phyloP scores from a whole-genome alignment of 2,888 invertebrate species.

The Tillus elongatus region DNA sequence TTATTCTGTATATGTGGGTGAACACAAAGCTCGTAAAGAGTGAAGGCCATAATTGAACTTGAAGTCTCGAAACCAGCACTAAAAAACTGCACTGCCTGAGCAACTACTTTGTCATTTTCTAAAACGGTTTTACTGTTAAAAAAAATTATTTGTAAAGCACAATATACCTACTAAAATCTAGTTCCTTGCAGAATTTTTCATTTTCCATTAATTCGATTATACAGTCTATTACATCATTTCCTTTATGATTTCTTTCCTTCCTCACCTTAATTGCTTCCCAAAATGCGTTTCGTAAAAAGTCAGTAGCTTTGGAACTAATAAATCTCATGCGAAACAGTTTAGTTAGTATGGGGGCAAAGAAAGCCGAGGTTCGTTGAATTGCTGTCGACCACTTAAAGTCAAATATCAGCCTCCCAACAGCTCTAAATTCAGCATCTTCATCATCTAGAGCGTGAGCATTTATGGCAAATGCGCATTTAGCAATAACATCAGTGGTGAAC shows the following conservation, averaged over 20 bases:
- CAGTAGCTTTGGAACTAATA: slow-evolving; percentile 22
- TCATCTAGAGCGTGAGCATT: slow-evolving; percentile 36
- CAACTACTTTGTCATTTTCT: slow-evolving; percentile 49
- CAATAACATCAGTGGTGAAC: slow-evolving; percentile 42
- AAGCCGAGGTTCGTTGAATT: slow-evolving; percentile 24
- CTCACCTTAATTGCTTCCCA: slow-evolving; percentile 27
- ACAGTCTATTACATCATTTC: slow-evolving; percentile 51
- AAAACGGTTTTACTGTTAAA: too few species aligned
- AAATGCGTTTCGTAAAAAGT: slow-evolving; percentile 30
- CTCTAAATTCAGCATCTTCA: slow-evolving; percentile 36
- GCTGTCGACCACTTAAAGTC: slow-evolving; percentile 28
- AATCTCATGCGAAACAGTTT: slow-evolving; percentile 28
- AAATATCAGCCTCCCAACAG: slow-evolving; percentile 32
- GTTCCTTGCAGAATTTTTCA: slow-evolving; percentile 24
- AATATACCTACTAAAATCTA: slow-evolving; percentile 19
- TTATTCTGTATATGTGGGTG: slow-evolving; percentile 46
- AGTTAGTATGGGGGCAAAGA: slow-evolving; percentile 26
- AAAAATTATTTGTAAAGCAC: neutral
- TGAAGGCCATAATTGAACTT: slow-evolving; percentile 48
- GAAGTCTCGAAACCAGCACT: slow-evolving; percentile 55
- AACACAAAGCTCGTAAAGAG: slow-evolving; percentile 48
- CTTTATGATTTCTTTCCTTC: slow-evolving; percentile 26
- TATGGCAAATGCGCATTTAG: slow-evolving; percentile 41
- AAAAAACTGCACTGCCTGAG: slow-evolving; percentile 52
- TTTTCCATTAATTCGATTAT: slow-evolving; percentile 44